Evolutionary conservation across 2,888 invertebrate species (phyloP).

Genomic region (Ichneumon xanthorius): DNA sequence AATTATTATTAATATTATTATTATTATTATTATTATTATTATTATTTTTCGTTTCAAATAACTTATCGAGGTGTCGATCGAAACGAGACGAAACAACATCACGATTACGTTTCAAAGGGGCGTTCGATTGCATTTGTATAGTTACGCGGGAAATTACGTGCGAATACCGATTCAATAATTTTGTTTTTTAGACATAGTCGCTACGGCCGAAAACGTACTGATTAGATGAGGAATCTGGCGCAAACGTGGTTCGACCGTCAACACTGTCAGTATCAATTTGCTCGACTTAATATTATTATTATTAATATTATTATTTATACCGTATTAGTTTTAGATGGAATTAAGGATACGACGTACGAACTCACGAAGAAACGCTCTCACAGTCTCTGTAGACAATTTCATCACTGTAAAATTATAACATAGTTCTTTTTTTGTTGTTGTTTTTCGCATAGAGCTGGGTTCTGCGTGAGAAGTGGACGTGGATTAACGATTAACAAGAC

Average conservation of each 20-base stretch:
- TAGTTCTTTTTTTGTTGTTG: slow-evolving; percentile 35
- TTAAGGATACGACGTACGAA: slow-evolving; percentile 31
- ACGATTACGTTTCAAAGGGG: slow-evolving; percentile 26
- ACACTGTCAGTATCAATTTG: slow-evolving; percentile 37
- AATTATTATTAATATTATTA: slow-evolving; percentile 24
- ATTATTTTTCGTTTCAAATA: slow-evolving; percentile 20
- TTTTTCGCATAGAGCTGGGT: slow-evolving; percentile 45
- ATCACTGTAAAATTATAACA: slow-evolving; percentile 53
- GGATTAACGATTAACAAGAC: slow-evolving; percentile 19
- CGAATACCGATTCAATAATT: slow-evolving; percentile 17
- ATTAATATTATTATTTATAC: slow-evolving; percentile 45
- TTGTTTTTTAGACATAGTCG: slow-evolving; percentile 6
- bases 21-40: slow-evolving; percentile 23
- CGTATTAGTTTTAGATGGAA: slow-evolving; percentile 55
- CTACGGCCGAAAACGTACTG: slow-evolving; percentile 49
- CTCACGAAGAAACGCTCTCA: slow-evolving; percentile 26
- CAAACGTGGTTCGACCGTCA: slow-evolving; percentile 37
- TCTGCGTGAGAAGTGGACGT: slow-evolving; percentile 58
- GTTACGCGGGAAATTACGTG: slow-evolving; percentile 36
- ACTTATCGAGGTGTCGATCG: neutral
- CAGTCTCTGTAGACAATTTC: slow-evolving; percentile 31
- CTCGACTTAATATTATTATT: slow-evolving; percentile 52
- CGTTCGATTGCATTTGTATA: slow-evolving; percentile 50
- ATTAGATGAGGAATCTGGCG: slow-evolving; percentile 27
- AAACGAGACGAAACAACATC: slow-evolving; percentile 8